Conservation (phyloP, 2,888 invertebrate species). For the Cynaeus angustus region DNA sequence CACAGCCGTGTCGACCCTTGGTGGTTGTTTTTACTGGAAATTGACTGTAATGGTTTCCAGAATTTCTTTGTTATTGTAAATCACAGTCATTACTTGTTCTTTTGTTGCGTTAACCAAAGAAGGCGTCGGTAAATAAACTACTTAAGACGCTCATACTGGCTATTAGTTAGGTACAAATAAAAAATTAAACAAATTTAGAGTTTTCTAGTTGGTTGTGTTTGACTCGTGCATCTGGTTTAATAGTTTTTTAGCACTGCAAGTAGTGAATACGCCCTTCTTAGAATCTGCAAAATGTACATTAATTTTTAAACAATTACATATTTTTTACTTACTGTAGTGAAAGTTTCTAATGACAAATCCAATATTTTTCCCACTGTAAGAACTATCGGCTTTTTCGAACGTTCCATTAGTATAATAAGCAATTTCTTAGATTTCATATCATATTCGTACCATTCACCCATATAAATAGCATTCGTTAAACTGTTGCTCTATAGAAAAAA, state of each 20-base stretch:
- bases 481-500: conserved; percentile 68
- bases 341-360: conserved; percentile 73
- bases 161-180: no score
- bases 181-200: no score
- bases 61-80: no score
- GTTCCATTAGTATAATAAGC: conserved; percentile 71
- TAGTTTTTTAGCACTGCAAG: conserved; percentile 4
- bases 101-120: no score
- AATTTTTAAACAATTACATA: neutral
- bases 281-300: conserved; percentile 3
- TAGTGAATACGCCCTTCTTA: neutral
- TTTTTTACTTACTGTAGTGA: conserved; percentile 68
- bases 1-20: no score
- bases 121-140: no score
- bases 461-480: conserved; percentile 69
- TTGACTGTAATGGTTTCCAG: no score
- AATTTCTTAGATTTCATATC: conserved; percentile 68
- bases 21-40: no score
- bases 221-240: no score
- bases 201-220: no score
- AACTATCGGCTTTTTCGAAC: conserved; percentile 72
- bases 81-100: no score
- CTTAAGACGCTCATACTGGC: no score
- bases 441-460: conserved; percentile 68
- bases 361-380: conserved; percentile 72